A percentile compares a stretch with the other conserved stretches of the same genome.
Evolutionary conservation across 2,113 vertebrate genomes (phyloP).

Genomic region (Hymenochirus boettgeri): DNA sequence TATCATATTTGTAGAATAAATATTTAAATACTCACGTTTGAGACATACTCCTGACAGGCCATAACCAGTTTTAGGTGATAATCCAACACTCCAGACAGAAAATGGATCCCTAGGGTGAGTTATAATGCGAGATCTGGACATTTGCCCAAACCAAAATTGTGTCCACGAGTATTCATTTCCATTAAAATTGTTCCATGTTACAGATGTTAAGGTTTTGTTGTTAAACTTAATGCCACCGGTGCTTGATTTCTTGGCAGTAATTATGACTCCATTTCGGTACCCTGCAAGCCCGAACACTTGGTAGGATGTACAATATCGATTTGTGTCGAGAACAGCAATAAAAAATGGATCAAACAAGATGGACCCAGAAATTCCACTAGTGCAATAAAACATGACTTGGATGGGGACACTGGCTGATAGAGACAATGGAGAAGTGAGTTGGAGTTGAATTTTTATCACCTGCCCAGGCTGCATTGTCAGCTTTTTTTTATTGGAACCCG

Average conservation of each 20-base stretch:
- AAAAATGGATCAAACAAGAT: constrained; percentile 58
- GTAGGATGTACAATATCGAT: constrained; percentile 58
- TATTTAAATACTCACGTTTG: neutral
- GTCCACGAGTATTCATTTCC: constrained; percentile 61
- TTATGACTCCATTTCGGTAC: constrained; percentile 56
- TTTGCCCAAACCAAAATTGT: constrained; percentile 41
- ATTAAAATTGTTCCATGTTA: constrained; percentile 49
- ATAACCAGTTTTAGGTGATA: constrained; percentile 5
- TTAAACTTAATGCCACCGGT: constrained; percentile 43
- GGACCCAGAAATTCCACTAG: constrained; percentile 38
- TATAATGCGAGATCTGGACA: constrained; percentile 22
- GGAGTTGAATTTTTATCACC: constrained; percentile 10
- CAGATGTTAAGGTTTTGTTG: constrained; percentile 7
- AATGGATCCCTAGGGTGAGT: constrained; percentile 47
- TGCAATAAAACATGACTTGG: constrained; percentile 62
- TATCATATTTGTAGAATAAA: too few species aligned
- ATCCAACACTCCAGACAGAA: constrained; percentile 32
- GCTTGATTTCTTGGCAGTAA: constrained; percentile 51
- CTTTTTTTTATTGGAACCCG: constrained; percentile 4
- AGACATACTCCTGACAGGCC: constrained; percentile 15
- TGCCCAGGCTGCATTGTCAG: constrained; percentile 43
- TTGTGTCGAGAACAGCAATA: constrained; percentile 48
- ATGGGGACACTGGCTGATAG: constrained; percentile 56
- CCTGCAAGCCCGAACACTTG: constrained; percentile 41
- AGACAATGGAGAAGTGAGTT: constrained; percentile 36